phyloP scores from a whole-genome alignment of 2,888 invertebrate genomes.

The Tolmerus cingulatus region DNA sequence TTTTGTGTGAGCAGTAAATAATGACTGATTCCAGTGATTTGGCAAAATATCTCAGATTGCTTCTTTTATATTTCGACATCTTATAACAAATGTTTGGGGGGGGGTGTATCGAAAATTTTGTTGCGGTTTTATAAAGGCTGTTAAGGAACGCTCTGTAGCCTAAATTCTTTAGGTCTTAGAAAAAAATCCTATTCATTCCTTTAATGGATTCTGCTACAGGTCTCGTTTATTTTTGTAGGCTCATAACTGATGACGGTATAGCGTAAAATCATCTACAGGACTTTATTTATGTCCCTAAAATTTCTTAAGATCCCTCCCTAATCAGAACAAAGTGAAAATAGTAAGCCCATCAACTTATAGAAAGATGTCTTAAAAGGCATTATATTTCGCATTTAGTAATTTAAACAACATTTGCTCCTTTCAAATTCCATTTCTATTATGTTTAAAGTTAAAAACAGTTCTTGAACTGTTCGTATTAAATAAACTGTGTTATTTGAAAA shows the following conservation, averaged over 20 bases:
- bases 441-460: background rate
- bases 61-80: background rate
- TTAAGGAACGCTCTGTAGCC: background rate
- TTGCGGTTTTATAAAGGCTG: background rate
- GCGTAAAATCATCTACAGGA: background rate
- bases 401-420: background rate
- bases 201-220: background rate
- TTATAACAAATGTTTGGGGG: background rate
- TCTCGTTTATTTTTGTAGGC: background rate
- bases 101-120: background rate
- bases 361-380: background rate
- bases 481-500: background rate
- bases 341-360: background rate
- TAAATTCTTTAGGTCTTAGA: background rate
- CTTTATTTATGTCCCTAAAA: background rate
- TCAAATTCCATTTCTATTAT: background rate
- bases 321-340: background rate
- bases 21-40: background rate
- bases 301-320: background rate
- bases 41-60: background rate
- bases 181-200: background rate
- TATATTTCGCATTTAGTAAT: background rate
- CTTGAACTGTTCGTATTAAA: background rate
- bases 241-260: background rate
- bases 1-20: background rate